Base-by-base conservation (phyloP, 2,113 vertebrate genomes). In the Oryzias melastigma region DNA sequence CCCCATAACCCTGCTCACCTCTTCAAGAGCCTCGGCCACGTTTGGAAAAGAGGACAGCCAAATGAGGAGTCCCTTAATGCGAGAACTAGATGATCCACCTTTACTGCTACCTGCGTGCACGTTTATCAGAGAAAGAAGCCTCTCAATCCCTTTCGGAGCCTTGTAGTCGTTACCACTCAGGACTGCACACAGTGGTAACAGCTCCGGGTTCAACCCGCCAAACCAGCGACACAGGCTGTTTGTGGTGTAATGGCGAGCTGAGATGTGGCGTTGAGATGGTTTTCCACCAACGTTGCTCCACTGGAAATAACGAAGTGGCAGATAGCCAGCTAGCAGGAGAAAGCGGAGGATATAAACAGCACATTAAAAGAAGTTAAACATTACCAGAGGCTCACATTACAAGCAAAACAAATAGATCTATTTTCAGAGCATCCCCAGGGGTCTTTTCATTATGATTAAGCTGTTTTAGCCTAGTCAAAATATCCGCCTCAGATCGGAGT, bases 131-230 rank as follows among this genome's bases (percentile, higher is more conserved):
- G 73, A 68, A 46, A 95, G 74, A 41, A 96, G 86, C 0, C 12
- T 75, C 16, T 94, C 92, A 0, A 91, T 52, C 8, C 88, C 83
- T 0, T 87, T 86, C 41, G 86, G 78, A 1, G 77, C 75, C 0
- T 79, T 4, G 3, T 95, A 92, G 80, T 99, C 97, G 44, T 98
- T 98, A 1, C 96, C 96, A 20, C 19, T 82, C 0, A 99, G 52
- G 49, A 93, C 95, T 0, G 96, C 97, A 3, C 95, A 95, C 2
- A 99, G 88, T 2, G 96, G 95, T 0, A 99, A 85, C 24, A 98
- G 85, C 3, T 86, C 81, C 7, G 49, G 87, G 59, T 91, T 86
- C 67, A 93, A 87, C 7, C 56, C 82, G 3, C 86, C 60, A 71
- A 95, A 98, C 73, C 89, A 86, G 3, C 5, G 4, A 81, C 97